Evolutionary conservation across 2,888 invertebrate species (phyloP).

Genomic region (Tetrapedia diversipes): DNA sequence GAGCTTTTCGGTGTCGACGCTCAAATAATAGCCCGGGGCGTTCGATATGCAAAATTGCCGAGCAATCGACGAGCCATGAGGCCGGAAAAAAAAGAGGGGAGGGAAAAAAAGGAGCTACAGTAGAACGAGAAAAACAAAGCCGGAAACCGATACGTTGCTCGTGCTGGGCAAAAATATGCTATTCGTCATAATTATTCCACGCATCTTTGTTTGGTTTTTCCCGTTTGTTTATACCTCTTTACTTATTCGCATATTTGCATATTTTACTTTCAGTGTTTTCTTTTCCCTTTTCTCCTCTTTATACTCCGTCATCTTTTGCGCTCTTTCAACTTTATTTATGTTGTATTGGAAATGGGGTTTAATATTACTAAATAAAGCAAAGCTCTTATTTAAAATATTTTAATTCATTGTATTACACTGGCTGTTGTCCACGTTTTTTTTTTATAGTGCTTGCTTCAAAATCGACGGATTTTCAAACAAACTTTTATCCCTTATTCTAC

Average conservation of each 20-base stretch:
- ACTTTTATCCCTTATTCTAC: too few species aligned
- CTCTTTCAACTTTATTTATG: too few species aligned
- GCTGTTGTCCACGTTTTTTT: too few species aligned
- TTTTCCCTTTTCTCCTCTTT: neutral
- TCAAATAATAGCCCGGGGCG: slow-evolving; percentile 45
- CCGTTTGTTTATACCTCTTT: too few species aligned
- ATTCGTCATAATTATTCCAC: neutral
- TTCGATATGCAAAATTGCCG: slow-evolving; percentile 56
- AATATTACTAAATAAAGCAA: too few species aligned
- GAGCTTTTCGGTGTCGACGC: slow-evolving; percentile 46
- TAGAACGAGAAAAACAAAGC: slow-evolving; percentile 9
- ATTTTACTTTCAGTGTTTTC: too few species aligned
- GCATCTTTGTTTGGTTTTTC: neutral
- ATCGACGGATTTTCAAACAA: too few species aligned
- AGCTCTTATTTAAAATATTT: too few species aligned
- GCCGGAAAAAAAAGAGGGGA: neutral
- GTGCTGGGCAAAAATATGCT: neutral
- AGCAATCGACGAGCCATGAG: slow-evolving; percentile 39
- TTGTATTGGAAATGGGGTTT: too few species aligned
- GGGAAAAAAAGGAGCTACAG: neutral
- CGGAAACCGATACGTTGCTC: neutral
- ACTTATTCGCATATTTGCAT: neutral
- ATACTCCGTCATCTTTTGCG: too few species aligned
- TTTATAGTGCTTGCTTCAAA: too few species aligned
- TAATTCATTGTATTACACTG: too few species aligned